Evolutionary conservation across 2,888 invertebrate genomes (phyloP).

Genomic region (Cephus rjabovi): DNA sequence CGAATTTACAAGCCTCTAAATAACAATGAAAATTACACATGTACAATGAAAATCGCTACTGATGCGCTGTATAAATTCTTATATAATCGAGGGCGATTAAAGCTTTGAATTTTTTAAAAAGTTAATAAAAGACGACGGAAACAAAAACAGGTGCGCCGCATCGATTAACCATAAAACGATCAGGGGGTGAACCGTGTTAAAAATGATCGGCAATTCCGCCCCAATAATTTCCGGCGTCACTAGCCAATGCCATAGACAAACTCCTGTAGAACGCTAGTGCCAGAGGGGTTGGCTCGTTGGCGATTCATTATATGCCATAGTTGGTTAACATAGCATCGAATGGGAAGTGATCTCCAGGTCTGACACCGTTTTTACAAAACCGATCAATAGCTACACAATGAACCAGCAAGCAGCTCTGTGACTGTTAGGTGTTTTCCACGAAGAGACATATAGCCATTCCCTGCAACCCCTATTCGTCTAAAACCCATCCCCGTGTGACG

Average conservation of each 20-base stretch:
- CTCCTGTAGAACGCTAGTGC: not conserved
- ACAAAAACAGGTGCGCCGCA: not conserved
- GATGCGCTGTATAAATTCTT: not conserved
- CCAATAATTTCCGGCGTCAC: constrained; percentile 16
- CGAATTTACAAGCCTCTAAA: not conserved
- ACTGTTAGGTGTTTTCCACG: not conserved
- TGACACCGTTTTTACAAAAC: not conserved
- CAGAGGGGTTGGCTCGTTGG: not conserved
- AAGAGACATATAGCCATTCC: not conserved
- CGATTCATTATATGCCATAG: not conserved
- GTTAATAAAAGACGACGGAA: not conserved
- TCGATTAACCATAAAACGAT: not conserved
- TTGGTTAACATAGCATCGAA: not conserved
- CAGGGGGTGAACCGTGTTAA: not conserved
- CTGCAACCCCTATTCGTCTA: not conserved
- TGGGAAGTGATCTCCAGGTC: not conserved
- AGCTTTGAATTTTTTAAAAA: not conserved
- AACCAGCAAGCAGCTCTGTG: not conserved
- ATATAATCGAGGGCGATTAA: not conserved
- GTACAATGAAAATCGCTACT: not conserved
- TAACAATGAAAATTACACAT: too few species aligned
- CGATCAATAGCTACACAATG: not conserved
- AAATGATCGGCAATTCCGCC: constrained; percentile 17
- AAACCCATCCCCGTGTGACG: not conserved
- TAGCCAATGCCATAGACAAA: not conserved